A percentile compares a stretch with the other conserved stretches of the same genome.
Conservation (phyloP, 2,113 vertebrate genomes). For the Galeopterus variegatus region DNA sequence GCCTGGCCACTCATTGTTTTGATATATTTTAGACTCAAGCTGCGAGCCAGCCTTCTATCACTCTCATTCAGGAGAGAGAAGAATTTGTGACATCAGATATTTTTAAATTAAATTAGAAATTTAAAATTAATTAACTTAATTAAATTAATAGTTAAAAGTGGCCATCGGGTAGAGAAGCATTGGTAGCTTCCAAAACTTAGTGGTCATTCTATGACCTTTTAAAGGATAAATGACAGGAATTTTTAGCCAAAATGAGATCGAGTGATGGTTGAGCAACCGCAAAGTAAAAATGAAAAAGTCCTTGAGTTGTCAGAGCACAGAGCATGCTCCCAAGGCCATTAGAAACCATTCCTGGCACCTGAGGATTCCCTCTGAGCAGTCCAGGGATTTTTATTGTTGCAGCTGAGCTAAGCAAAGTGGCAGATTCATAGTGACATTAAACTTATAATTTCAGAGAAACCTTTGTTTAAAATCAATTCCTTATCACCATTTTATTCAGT, state of each 20-base stretch:
- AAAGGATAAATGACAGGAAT: background rate
- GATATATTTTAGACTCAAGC: background rate
- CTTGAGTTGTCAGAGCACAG: background rate
- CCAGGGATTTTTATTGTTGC: background rate
- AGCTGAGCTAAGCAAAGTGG: rapidly evolving
- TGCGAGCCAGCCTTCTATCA: background rate
- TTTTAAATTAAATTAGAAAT: conserved; percentile 23
- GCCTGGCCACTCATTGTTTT: background rate
- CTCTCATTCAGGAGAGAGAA: background rate
- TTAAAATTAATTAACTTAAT: background rate
- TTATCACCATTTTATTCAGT: background rate
- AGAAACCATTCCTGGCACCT: background rate
- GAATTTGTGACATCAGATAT: background rate
- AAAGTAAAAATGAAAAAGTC: background rate
- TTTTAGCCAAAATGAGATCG: background rate
- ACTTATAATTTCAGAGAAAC: background rate
- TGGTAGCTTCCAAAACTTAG: background rate
- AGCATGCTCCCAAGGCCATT: rapidly evolving
- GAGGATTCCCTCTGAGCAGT: background rate
- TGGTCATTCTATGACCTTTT: background rate
- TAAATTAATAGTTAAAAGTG: background rate
- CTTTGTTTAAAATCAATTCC: background rate
- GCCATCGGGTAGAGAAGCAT: background rate
- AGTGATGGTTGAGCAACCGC: background rate
- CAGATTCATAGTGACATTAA: background rate